A percentile compares a stretch with the other conserved stretches of the same genome.
Conservation (phyloP, 1,140 invertebrate genomes). For the Leptoteleia sp. region DNA sequence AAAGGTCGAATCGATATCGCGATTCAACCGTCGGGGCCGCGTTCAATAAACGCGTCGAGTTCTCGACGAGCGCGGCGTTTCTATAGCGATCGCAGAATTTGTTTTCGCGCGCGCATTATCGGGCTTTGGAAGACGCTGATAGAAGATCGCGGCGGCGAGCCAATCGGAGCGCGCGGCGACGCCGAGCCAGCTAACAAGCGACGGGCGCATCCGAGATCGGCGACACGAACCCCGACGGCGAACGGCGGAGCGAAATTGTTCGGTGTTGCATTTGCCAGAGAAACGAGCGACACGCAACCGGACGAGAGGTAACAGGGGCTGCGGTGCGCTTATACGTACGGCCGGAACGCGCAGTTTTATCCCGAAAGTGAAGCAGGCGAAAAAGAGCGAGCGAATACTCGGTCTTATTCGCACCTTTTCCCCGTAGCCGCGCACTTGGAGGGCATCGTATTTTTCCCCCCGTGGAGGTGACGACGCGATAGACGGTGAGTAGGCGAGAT, state of each 20-base stretch:
- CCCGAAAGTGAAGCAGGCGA: no score
- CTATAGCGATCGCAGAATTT: constrained; percentile 56
- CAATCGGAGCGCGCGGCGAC: constrained; percentile 70
- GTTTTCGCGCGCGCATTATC: constrained; percentile 72
- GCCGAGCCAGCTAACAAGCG: constrained; percentile 44
- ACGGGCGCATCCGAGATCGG: constrained; percentile 72
- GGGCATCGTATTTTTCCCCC: constrained; percentile 7
- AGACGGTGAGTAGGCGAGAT: no score
- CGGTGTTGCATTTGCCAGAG: constrained; percentile 64
- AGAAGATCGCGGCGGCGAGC: constrained; percentile 78
- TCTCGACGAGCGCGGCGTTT: constrained; percentile 7
- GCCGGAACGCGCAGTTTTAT: no score
- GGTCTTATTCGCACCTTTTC: no score
- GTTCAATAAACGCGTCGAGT: constrained; percentile 15
- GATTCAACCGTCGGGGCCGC: background rate
- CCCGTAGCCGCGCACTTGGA: constrained; percentile 3
- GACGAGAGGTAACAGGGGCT: no score
- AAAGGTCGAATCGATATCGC: constrained; percentile 16
- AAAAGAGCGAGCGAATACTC: background rate
- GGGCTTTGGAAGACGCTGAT: constrained; percentile 80
- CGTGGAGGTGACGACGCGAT: no score
- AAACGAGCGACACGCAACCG: background rate
- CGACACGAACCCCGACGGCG: constrained; percentile 69
- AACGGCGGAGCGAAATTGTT: constrained; percentile 63
- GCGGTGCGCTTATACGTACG: no score